Percentiles rank a stretch among this genome's conserved stretches.
Evolutionary conservation across 2,888 invertebrate genomes (phyloP).

Genomic region (Ommatoiulus sabulosus): DNA sequence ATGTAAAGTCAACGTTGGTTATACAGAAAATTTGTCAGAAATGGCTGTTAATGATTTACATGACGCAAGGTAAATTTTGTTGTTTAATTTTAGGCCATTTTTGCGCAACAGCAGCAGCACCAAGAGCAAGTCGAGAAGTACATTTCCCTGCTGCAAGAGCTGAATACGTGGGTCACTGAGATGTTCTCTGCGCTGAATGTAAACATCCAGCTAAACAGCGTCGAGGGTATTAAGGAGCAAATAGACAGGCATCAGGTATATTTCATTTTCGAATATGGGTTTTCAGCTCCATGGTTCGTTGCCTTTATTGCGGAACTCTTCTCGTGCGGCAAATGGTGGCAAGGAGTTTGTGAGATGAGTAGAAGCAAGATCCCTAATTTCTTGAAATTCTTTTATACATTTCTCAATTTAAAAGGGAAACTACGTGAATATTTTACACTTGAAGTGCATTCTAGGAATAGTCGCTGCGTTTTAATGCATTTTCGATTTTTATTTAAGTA

Average conservation of each 20-base stretch:
- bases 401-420: not conserved
- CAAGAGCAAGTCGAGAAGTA: slow-evolving; percentile 60
- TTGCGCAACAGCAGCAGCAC: slow-evolving; percentile 65
- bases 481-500: too few species aligned
- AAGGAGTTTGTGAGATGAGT: not conserved
- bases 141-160: slow-evolving; percentile 56
- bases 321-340: not conserved
- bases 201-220: slow-evolving; percentile 55
- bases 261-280: not conserved
- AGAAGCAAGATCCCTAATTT: not conserved
- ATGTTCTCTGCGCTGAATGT: slow-evolving; percentile 56
- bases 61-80: not conserved
- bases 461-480: too few species aligned
- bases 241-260: slow-evolving; percentile 58
- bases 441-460: too few species aligned
- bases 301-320: not conserved
- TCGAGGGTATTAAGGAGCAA: slow-evolving; percentile 55
- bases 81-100: slow-evolving; percentile 52
- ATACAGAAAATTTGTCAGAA: too few species aligned
- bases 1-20: too few species aligned
- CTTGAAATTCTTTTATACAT: not conserved
- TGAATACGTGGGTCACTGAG: slow-evolving; percentile 69
- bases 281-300: not conserved
- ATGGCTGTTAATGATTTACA: too few species aligned
- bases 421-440: too few species aligned